Conservation (phyloP, 2,113 vertebrate genomes). For the Protobothrops flavoviridis region DNA sequence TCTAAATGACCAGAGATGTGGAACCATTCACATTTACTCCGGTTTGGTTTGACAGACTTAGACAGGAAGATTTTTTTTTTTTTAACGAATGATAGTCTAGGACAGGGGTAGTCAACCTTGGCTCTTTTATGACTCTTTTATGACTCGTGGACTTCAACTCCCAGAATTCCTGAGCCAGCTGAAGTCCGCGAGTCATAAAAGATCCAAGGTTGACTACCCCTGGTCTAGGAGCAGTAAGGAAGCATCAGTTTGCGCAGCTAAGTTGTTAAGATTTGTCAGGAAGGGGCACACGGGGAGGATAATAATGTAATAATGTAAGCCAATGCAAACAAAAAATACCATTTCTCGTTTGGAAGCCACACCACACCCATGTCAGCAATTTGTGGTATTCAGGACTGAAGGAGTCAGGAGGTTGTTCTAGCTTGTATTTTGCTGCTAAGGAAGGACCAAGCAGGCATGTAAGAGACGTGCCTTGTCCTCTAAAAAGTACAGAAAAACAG, state of each 20-base stretch:
- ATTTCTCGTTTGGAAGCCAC: conserved; percentile 41
- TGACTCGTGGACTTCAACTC: too few species aligned
- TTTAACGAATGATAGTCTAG: not conserved
- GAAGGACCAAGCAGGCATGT: conserved; percentile 56
- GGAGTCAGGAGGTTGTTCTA: conserved; percentile 64
- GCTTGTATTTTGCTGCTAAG: conserved; percentile 60
- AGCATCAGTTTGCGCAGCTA: not conserved
- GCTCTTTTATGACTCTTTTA: too few species aligned
- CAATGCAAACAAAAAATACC: conserved; percentile 42
- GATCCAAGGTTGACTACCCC: too few species aligned
- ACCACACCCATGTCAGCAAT: conserved; percentile 77
- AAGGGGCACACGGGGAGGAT: conserved; percentile 53
- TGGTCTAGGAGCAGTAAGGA: not conserved
- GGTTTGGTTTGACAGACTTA: not conserved
- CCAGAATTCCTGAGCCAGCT: too few species aligned
- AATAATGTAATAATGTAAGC: conserved; percentile 35
- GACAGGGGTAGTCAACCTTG: not conserved
- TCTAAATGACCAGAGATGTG: not conserved
- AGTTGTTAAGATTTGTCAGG: conserved; percentile 25
- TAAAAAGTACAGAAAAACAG: conserved; percentile 24
- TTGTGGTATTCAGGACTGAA: conserved; percentile 68
- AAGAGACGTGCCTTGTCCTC: conserved; percentile 49
- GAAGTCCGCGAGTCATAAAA: too few species aligned
- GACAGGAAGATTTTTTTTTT: not conserved
- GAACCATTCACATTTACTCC: not conserved